These are phyloP conservation scores for Eretmocerus hayati DNA, from an alignment of 2,888 invertebrate species.

Conservation along the genomic window DNA sequence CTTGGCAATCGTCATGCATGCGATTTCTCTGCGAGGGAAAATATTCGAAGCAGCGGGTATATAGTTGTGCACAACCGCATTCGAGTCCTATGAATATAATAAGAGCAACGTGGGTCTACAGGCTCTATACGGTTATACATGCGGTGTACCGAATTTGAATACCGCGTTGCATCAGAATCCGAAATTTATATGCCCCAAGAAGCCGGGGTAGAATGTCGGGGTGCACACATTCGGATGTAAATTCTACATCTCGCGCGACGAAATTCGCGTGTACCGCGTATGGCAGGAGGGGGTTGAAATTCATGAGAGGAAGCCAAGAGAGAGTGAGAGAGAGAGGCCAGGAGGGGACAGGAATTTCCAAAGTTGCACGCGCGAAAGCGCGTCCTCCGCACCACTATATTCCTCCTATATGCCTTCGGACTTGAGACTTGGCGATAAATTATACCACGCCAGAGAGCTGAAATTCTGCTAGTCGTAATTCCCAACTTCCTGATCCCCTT, in stretches of 20 bases:
- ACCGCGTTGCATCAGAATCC: not conserved
- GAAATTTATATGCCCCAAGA: constrained; percentile 1
- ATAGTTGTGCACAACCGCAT: not conserved
- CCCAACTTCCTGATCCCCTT: constrained; percentile 22
- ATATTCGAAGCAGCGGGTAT: not conserved
- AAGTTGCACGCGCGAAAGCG: constrained; percentile 12
- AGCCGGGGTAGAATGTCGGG: not conserved
- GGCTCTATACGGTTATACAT: too few species aligned
- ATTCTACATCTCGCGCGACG: constrained; percentile 13
- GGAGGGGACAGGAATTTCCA: constrained; percentile 11
- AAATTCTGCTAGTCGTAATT: constrained; percentile 22
- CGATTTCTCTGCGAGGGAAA: not conserved
- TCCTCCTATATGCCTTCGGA: constrained; percentile 13
- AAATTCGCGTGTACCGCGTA: constrained; percentile 6
- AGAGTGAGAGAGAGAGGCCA: not conserved
- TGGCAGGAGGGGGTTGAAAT: constrained; percentile 16
- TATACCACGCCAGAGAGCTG: constrained; percentile 18
- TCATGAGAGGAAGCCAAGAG: constrained; percentile 10
- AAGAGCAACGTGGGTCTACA: too few species aligned
- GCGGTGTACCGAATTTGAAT: not conserved
- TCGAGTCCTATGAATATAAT: too few species aligned
- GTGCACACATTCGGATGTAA: constrained; percentile 17
- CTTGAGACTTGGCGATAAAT: constrained; percentile 17
- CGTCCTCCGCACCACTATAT: constrained; percentile 12
- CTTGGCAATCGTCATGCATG: not conserved